Percentiles rank a stretch among this genome's conserved stretches.
Conservation (phyloP, 2,888 invertebrate genomes). For the Tiphia femorata region DNA sequence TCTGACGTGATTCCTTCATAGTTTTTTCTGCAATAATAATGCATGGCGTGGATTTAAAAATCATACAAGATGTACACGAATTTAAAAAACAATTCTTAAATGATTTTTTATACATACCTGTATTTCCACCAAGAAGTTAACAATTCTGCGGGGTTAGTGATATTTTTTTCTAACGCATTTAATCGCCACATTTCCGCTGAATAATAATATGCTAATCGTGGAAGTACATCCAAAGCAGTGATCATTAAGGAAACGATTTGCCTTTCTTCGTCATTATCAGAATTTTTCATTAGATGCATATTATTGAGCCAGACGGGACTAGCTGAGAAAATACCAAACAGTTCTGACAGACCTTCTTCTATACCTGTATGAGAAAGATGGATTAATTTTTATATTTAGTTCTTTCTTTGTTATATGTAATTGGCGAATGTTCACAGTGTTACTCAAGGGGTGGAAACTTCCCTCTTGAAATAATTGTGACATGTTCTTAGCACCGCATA, state of each 20-base stretch:
- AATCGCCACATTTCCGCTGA: conserved; percentile 60
- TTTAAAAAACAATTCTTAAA: neutral
- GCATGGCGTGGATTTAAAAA: neutral
- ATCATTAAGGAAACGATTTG: conserved; percentile 55
- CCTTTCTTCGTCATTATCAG: conserved; percentile 42
- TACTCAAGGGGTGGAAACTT: too few species aligned
- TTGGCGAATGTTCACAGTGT: too few species aligned
- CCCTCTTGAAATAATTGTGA: too few species aligned
- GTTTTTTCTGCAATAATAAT: conserved; percentile 39
- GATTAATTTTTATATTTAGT: neutral
- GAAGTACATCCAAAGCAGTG: conserved; percentile 59
- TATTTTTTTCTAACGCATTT: conserved; percentile 47
- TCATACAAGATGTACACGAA: neutral
- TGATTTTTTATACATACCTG: conserved; percentile 54
- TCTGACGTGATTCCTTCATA: conserved; percentile 48
- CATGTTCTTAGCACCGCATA: too few species aligned
- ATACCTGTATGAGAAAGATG: conserved; percentile 47
- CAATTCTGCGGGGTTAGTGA: conserved; percentile 41
- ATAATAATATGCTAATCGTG: conserved; percentile 60
- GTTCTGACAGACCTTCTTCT: conserved; percentile 56
- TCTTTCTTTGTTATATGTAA: too few species aligned
- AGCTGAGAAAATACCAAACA: conserved; percentile 58
- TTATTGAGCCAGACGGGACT: conserved; percentile 57
- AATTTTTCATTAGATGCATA: conserved; percentile 41
- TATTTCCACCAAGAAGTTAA: conserved; percentile 59